A percentile compares a stretch with the other conserved stretches of the same genome.
phyloP scores from a whole-genome alignment of 2,888 invertebrate genomes.

The Zygothrica quintamaculata region DNA sequence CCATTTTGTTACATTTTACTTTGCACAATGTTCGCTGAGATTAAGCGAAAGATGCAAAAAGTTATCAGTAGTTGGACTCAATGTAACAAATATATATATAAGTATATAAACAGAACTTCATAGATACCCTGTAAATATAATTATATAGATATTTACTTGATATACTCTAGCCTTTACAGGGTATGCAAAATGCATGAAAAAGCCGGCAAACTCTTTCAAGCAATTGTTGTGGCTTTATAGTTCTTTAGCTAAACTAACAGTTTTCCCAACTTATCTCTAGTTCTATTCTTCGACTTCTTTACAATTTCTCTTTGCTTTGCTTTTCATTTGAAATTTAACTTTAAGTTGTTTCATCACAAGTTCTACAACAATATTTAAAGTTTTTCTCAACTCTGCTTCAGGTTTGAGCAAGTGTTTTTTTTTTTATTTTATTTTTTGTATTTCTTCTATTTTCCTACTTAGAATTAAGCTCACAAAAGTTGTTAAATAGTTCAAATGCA shows the following conservation, averaged over 20 bases:
- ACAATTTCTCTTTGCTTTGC: background rate
- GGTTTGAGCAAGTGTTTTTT: slow-evolving; percentile 57
- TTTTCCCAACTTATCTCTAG: background rate
- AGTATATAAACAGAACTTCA: no score
- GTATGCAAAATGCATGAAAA: background rate
- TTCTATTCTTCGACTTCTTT: background rate
- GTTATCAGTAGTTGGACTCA: slow-evolving; percentile 37
- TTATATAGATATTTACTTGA: no score
- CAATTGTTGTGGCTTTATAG: no score
- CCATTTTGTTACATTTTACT: slow-evolving; percentile 8
- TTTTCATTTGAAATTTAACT: slow-evolving; percentile 7
- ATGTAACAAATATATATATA: no score
- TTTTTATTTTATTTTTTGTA: no score
- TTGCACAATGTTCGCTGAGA: slow-evolving; percentile 69
- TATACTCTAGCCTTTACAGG: no score
- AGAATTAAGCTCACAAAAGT: slow-evolving; percentile 3
- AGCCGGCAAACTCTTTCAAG: no score
- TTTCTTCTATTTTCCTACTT: no score
- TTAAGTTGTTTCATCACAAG: slow-evolving; percentile 28
- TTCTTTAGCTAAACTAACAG: background rate
- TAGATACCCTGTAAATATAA: no score
- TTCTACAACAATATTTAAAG: slow-evolving; percentile 33
- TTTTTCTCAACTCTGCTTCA: slow-evolving; percentile 23
- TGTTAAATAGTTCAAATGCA: slow-evolving; percentile 26
- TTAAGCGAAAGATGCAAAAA: slow-evolving; percentile 64